These are phyloP conservation scores for Phyllotreta striolata DNA, from an alignment of 2,888 invertebrate species.

Conservation along the genomic window DNA sequence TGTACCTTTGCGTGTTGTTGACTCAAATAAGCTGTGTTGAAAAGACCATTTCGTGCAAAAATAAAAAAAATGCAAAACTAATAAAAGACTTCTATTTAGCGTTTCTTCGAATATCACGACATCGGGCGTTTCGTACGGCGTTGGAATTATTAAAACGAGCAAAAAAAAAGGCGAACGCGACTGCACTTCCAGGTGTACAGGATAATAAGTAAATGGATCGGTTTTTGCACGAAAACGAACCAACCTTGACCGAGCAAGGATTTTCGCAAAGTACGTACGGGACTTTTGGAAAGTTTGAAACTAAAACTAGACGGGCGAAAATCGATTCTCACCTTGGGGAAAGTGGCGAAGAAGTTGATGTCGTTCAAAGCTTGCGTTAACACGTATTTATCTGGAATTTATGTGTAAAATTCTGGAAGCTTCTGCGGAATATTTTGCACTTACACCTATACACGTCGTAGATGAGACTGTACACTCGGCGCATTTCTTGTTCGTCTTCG, in stretches of 20 bases:
- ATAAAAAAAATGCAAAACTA: no score
- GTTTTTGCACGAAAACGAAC: conserved; percentile 18
- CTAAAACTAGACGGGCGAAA: not conserved
- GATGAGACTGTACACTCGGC: conserved; percentile 75
- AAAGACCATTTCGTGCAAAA: no score
- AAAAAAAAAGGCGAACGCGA: conserved; percentile 30
- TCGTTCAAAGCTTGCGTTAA: conserved; percentile 72
- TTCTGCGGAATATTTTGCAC: no score
- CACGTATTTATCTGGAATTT: conserved; percentile 72
- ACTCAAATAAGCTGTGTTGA: no score
- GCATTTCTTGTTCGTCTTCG: conserved; percentile 75
- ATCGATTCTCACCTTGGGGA: conserved; percentile 64
- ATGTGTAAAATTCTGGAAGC: no score
- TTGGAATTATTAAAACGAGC: not conserved
- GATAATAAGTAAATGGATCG: conserved; percentile 7
- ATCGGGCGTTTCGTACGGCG: no score
- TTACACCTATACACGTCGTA: conserved; percentile 80
- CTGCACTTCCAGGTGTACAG: conserved; percentile 28
- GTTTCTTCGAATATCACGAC: no score
- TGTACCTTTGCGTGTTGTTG: not conserved
- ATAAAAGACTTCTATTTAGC: no score
- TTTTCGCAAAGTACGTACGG: no score
- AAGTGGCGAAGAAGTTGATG: conserved; percentile 67
- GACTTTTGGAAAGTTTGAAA: no score
- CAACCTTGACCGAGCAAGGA: no score